These are phyloP conservation scores for Geodia barretti DNA, from an alignment of 37 sponge, comb jelly and placozoan genomes.

Conservation along the genomic window DNA sequence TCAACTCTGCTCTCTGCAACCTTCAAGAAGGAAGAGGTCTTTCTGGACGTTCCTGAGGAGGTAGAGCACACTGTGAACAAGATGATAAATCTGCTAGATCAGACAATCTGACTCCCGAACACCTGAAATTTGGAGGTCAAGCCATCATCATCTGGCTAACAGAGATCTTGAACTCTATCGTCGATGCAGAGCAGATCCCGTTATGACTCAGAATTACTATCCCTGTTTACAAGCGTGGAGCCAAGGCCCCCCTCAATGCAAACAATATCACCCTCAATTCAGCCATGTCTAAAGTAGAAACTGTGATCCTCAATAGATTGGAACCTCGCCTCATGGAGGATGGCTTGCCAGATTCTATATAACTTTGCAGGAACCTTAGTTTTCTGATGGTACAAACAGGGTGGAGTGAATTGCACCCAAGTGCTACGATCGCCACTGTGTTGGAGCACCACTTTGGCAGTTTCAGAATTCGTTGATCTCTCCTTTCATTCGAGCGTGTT, in stretches of 20 bases:
- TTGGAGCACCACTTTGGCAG: too few species aligned
- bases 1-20: neutral
- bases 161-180: neutral
- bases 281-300: neutral
- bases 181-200: neutral
- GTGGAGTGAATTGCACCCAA: too few species aligned
- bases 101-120: conserved; percentile 16
- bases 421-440: too few species aligned
- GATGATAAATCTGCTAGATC: conserved; percentile 7
- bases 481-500: too few species aligned
- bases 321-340: neutral
- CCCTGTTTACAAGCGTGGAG: neutral
- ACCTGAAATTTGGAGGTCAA: conserved; percentile 29
- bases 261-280: neutral
- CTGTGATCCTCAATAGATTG: neutral
- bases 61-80: neutral
- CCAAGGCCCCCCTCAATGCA: neutral
- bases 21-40: neutral
- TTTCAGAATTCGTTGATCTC: too few species aligned
- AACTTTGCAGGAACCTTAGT: too few species aligned
- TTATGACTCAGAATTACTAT: neutral
- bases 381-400: too few species aligned
- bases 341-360: neutral
- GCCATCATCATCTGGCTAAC: conserved; percentile 6
- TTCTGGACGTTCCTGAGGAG: neutral